Percentiles rank a stretch among this genome's conserved stretches.
Conservation (phyloP, 2,888 invertebrate genomes). For the Blera fallax region DNA sequence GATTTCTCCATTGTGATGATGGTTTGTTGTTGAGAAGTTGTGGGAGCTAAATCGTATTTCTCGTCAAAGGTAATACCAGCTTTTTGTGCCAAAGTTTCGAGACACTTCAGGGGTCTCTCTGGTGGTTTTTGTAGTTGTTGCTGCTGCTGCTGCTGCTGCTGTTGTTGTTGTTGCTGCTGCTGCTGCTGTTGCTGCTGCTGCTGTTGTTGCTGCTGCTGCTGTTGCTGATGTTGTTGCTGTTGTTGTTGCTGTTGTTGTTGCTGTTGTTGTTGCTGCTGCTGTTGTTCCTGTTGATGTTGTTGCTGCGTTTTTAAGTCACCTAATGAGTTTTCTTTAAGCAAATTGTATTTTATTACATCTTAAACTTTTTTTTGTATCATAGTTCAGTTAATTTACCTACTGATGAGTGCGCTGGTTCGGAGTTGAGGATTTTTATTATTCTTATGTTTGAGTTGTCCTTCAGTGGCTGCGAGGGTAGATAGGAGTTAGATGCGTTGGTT, state of each 20-base stretch:
- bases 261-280: constrained; percentile 77
- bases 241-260: constrained; percentile 78
- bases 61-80: constrained; percentile 89
- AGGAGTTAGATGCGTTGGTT: constrained; percentile 78
- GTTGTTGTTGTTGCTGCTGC: constrained; percentile 77
- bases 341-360: not conserved
- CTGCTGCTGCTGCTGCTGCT: constrained; percentile 77
- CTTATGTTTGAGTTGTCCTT: constrained; percentile 81
- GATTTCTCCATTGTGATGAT: constrained; percentile 87
- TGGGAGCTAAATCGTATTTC: constrained; percentile 86
- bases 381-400: constrained; percentile 80
- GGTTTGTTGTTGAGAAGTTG: constrained; percentile 56
- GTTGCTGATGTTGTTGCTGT: constrained; percentile 75
- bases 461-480: constrained; percentile 77
- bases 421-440: constrained; percentile 75
- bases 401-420: constrained; percentile 79
- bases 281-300: constrained; percentile 77
- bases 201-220: constrained; percentile 77
- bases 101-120: constrained; percentile 85
- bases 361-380: not conserved
- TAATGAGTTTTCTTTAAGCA: constrained; percentile 51
- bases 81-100: constrained; percentile 88
- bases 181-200: constrained; percentile 80
- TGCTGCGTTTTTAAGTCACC: constrained; percentile 80
- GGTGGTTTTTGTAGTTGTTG: constrained; percentile 75